Percentiles rank a stretch among this genome's conserved stretches.
These are phyloP conservation scores for Vanessa cardui DNA, from an alignment of 2,888 invertebrate species.

Conservation along the genomic window DNA sequence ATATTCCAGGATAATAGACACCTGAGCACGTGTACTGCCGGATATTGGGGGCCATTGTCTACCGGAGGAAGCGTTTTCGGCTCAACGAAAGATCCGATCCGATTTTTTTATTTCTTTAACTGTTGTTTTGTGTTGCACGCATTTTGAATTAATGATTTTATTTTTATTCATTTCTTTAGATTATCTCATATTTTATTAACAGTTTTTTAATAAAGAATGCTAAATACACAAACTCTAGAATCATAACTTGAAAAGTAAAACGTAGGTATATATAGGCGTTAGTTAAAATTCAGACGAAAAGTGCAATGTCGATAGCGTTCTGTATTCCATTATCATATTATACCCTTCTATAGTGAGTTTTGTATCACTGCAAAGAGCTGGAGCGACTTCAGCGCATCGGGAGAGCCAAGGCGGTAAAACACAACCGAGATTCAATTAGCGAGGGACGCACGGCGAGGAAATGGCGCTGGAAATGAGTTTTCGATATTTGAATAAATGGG, in stretches of 20 bases:
- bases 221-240: background rate
- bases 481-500: constrained; percentile 75
- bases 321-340: constrained; percentile 1
- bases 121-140: constrained; percentile 19
- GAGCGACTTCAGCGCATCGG: background rate
- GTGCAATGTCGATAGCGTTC: background rate
- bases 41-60: constrained; percentile 78
- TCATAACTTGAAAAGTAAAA: background rate
- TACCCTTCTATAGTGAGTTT: background rate
- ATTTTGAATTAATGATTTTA: constrained; percentile 8
- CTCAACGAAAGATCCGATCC: constrained; percentile 72
- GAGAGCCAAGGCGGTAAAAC: constrained; percentile 21
- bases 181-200: background rate
- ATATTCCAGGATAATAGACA: constrained; percentile 70
- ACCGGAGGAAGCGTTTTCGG: constrained; percentile 78
- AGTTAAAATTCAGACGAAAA: background rate
- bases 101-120: constrained; percentile 54
- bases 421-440: constrained; percentile 51
- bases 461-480: constrained; percentile 77
- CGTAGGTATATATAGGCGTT: background rate
- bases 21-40: constrained; percentile 82
- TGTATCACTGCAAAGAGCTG: constrained; percentile 10
- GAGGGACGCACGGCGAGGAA: constrained; percentile 55
- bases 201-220: background rate
- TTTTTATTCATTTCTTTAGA: background rate